Conservation (phyloP, 2,113 vertebrate species). For the Cyprinodon brontotheroides region DNA sequence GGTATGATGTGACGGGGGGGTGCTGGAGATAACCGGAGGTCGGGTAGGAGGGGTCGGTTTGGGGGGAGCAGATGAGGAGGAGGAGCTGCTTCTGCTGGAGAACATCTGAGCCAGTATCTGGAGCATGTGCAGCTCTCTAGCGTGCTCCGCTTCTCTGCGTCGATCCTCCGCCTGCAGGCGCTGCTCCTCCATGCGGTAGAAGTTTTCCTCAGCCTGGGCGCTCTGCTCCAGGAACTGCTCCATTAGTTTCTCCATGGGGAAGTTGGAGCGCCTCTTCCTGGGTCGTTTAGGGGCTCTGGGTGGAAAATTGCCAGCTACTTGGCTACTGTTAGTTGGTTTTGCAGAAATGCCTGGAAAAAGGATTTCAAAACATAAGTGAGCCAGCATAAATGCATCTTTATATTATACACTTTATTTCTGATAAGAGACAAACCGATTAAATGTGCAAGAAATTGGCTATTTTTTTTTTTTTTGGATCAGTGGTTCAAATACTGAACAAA, state of each 20-base stretch:
- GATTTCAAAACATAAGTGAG: constrained; percentile 2
- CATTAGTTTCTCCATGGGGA: constrained; percentile 89
- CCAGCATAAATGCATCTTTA: background rate
- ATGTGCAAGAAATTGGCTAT: background rate
- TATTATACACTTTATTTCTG: background rate
- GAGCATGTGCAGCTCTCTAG: constrained; percentile 89
- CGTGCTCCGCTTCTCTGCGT: constrained; percentile 85
- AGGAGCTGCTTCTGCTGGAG: constrained; percentile 68
- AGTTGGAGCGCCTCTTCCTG: constrained; percentile 81
- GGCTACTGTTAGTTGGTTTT: constrained; percentile 72
- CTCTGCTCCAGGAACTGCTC: constrained; percentile 91
- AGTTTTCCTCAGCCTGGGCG: constrained; percentile 85
- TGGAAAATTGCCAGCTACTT: constrained; percentile 58
- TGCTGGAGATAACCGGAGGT: constrained; percentile 43
- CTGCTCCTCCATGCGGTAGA: constrained; percentile 89
- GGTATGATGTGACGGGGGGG: constrained; percentile 26
- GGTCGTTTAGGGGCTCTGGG: constrained; percentile 79
- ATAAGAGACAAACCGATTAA: background rate
- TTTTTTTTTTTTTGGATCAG: background rate
- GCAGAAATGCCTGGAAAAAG: constrained; percentile 50
- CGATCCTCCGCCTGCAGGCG: constrained; percentile 87
- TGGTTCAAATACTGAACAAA: background rate
- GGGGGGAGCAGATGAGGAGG: constrained; percentile 40
- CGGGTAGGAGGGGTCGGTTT: constrained; percentile 66
- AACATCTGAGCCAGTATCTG: constrained; percentile 93